Evolutionary conservation across 2,113 vertebrate species (phyloP).

Genomic region (Megaceryle torquata): DNA sequence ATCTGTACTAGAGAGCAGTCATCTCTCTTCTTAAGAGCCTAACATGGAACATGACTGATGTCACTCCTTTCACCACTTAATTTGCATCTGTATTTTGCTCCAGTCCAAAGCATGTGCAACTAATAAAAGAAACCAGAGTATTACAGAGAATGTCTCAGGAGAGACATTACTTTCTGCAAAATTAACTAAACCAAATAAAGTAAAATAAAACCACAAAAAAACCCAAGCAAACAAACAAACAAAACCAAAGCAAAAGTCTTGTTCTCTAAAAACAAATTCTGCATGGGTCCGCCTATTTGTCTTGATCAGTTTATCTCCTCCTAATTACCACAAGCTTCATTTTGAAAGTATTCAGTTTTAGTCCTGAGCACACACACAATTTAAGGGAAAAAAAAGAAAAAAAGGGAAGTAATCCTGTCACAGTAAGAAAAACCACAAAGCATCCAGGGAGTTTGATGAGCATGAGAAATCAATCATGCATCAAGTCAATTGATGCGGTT

Average conservation of each 20-base stretch:
- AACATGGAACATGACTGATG: background rate
- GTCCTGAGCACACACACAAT: background rate
- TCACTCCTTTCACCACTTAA: background rate
- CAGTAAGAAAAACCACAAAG: conserved; percentile 31
- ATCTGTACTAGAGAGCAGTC: background rate
- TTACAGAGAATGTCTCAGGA: background rate
- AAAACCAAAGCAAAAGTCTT: background rate
- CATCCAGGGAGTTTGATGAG: conserved; percentile 15
- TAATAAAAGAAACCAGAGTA: background rate
- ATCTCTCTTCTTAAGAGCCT: background rate
- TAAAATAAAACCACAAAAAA: background rate
- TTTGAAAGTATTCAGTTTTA: background rate
- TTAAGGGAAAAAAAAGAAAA: background rate
- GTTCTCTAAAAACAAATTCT: background rate
- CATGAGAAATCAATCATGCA: conserved; percentile 39
- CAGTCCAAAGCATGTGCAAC: background rate
- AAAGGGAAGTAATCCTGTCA: conserved; percentile 17
- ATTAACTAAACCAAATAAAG: background rate
- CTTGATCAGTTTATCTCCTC: background rate
- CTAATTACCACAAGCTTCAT: background rate
- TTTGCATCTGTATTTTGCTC: background rate
- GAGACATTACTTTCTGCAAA: background rate
- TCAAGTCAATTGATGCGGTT: background rate
- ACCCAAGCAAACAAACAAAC: background rate
- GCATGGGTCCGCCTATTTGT: background rate